phyloP scores from a whole-genome alignment of 2,113 vertebrate species.

The Hippocampus abdominalis region DNA sequence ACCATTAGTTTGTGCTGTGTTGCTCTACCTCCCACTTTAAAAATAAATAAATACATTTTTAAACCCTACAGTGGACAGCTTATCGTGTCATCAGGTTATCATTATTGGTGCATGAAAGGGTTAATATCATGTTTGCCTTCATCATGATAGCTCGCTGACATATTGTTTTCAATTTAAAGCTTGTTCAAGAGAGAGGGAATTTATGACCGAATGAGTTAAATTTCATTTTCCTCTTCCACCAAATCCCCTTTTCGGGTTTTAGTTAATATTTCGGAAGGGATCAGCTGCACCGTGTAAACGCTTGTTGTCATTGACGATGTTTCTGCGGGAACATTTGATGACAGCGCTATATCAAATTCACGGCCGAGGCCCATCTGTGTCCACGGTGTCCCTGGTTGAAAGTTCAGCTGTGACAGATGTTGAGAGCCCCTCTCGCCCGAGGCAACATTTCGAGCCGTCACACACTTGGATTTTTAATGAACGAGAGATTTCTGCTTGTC shows the following conservation, averaged over 20 bases:
- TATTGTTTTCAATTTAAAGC: too few species aligned
- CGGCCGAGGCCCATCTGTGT: constrained; percentile 23
- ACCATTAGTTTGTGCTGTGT: constrained; percentile 33
- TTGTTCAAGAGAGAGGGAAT: too few species aligned
- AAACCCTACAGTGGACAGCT: background rate
- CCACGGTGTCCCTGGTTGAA: constrained; percentile 22
- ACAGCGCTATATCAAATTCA: constrained; percentile 11
- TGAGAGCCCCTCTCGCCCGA: constrained; percentile 22
- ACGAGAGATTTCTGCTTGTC: constrained; percentile 2
- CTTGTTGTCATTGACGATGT: background rate
- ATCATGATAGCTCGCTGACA: too few species aligned
- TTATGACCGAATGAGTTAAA: too few species aligned
- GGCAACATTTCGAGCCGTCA: constrained; percentile 14
- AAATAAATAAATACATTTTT: too few species aligned
- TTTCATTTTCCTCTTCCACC: too few species aligned
- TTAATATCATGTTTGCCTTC: constrained; percentile 38
- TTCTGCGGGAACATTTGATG: constrained; percentile 13
- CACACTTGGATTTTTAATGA: constrained; percentile 8
- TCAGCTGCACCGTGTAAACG: background rate
- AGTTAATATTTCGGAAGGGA: background rate
- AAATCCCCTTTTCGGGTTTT: background rate
- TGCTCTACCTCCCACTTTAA: constrained; percentile 10
- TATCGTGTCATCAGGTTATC: too few species aligned
- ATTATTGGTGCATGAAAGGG: too few species aligned
- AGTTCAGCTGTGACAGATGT: constrained; percentile 43